A percentile compares a stretch with the other conserved stretches of the same genome.
These are phyloP conservation scores for Lutjanus erythropterus DNA, from an alignment of 2,113 vertebrate genomes.

Conservation along the genomic window DNA sequence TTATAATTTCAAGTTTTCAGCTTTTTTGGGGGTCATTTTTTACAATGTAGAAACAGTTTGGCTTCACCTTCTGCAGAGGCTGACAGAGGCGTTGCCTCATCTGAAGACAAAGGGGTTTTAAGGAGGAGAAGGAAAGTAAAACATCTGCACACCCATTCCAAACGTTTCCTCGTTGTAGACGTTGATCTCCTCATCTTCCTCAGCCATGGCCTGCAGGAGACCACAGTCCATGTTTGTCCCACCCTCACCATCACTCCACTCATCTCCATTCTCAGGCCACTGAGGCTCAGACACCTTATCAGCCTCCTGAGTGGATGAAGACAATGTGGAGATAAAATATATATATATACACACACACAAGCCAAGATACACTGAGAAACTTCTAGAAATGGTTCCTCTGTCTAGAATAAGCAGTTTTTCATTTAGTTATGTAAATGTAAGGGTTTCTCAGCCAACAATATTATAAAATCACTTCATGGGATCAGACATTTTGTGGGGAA, in stretches of 20 bases:
- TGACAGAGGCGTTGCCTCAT: too few species aligned
- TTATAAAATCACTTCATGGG: not conserved
- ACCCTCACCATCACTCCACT: constrained; percentile 80
- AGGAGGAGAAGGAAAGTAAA: too few species aligned
- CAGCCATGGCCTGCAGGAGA: constrained; percentile 87
- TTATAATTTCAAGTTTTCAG: not conserved
- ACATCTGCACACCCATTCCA: constrained; percentile 82
- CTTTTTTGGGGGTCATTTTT: not conserved
- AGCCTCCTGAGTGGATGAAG: constrained; percentile 31
- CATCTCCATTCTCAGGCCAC: constrained; percentile 87
- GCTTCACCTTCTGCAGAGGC: not conserved
- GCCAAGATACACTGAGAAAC: not conserved
- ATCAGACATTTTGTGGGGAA: not conserved
- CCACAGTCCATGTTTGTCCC: constrained; percentile 79
- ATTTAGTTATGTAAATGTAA: not conserved
- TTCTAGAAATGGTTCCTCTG: not conserved
- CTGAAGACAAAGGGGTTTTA: not conserved
- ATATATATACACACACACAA: not conserved
- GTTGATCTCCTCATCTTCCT: constrained; percentile 91
- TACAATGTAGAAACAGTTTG: not conserved
- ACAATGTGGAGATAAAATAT: not conserved
- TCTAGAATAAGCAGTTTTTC: too few species aligned
- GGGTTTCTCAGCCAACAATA: not conserved
- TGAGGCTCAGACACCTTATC: constrained; percentile 44
- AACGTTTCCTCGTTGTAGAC: constrained; percentile 92